Conservation (phyloP, 2,113 vertebrate species). For the Myxocyprinus asiaticus region DNA sequence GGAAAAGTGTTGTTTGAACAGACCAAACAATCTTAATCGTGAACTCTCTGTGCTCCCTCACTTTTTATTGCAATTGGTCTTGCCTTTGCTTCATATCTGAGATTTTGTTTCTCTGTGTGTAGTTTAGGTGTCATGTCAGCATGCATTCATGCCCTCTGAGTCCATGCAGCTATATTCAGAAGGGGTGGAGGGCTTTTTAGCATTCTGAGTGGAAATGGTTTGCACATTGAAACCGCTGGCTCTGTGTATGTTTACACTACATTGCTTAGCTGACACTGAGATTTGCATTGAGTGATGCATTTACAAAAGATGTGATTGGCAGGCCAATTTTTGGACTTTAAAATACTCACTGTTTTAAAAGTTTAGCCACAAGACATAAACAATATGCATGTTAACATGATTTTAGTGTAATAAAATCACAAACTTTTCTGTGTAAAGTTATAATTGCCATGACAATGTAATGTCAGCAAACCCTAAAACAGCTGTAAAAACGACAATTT, state of each 20-base stretch:
- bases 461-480: too few relatives aligned
- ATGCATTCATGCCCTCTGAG: background rate
- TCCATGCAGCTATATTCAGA: background rate
- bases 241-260: background rate
- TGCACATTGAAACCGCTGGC: slow-evolving; percentile 9
- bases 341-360: too few relatives aligned
- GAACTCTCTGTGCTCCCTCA: background rate
- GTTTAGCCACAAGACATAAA: too few relatives aligned
- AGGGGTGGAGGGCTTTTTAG: slow-evolving; percentile 7
- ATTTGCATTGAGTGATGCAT: background rate
- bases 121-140: background rate
- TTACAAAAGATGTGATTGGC: too few relatives aligned
- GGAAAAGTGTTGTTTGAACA: background rate
- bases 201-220: slow-evolving; percentile 6
- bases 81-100: background rate
- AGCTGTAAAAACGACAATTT: background rate
- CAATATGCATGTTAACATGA: too few relatives aligned
- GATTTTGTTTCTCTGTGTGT: background rate
- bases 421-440: too few relatives aligned
- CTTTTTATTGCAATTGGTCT: background rate
- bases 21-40: background rate
- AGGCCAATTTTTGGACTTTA: too few relatives aligned
- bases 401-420: too few relatives aligned
- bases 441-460: too few relatives aligned
- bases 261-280: slow-evolving; percentile 5